Evolutionary conservation across 2,888 invertebrate species (phyloP).

Genomic region (Sceliomorpha sp.): DNA sequence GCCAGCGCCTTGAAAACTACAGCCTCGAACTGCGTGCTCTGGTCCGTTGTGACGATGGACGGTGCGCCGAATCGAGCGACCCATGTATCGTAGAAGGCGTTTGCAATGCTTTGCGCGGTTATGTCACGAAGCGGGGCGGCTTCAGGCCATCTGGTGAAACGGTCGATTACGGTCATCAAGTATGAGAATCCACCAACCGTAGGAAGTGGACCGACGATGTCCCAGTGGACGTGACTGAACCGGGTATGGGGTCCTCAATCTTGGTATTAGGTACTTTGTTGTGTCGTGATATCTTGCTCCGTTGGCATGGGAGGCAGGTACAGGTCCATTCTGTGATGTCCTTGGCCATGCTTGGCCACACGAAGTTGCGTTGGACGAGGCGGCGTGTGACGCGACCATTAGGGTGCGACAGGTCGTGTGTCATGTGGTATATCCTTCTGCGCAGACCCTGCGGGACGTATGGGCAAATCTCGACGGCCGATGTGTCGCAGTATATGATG

Average conservation of each 20-base stretch:
- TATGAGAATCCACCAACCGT: constrained; percentile 36
- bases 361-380: too few species aligned
- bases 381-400: background rate
- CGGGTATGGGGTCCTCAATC: too few species aligned
- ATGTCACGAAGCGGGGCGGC: too few species aligned
- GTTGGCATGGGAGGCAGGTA: background rate
- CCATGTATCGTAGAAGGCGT: constrained; percentile 48
- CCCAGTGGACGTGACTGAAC: too few species aligned
- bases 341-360: background rate
- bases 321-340: background rate
- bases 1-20: constrained; percentile 61
- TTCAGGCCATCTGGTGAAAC: too few species aligned
- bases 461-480: too few species aligned
- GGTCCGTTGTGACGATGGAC: too few species aligned
- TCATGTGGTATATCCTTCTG: too few species aligned
- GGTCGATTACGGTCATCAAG: too few species aligned
- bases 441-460: too few species aligned
- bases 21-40: constrained; percentile 74
- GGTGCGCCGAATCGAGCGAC: constrained; percentile 56
- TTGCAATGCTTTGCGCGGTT: constrained; percentile 41
- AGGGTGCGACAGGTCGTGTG: constrained; percentile 1
- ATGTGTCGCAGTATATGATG: too few species aligned
- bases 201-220: constrained; percentile 50
- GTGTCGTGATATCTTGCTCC: constrained; percentile 22
- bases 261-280: too few species aligned